Percentiles rank a stretch among this genome's conserved stretches.
These are phyloP conservation scores for Hirudinaria manillensis DNA, from an alignment of 2,888 invertebrate species.

Conservation along the genomic window DNA sequence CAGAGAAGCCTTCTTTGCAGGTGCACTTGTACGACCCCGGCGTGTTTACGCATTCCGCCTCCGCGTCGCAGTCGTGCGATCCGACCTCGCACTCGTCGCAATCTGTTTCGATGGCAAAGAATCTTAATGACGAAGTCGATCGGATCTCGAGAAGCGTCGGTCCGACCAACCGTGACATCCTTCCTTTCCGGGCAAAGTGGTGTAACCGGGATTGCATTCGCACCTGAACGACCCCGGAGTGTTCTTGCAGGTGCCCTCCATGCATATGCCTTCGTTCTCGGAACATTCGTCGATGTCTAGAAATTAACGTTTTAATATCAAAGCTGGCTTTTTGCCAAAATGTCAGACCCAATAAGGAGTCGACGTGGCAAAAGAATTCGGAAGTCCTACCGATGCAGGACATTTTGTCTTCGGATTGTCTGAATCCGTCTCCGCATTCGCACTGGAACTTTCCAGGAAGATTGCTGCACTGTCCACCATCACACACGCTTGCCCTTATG, in stretches of 20 bases:
- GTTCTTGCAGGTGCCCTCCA: slow-evolving; percentile 19
- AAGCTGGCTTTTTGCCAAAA: background rate
- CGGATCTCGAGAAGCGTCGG: no score
- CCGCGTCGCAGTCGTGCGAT: slow-evolving; percentile 57
- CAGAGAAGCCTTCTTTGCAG: slow-evolving; percentile 66
- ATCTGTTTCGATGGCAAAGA: slow-evolving; percentile 58
- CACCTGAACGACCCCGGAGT: slow-evolving; percentile 17
- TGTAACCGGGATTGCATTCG: background rate
- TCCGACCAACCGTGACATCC: background rate
- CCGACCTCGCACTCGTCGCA: slow-evolving; percentile 74
- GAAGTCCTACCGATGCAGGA: slow-evolving; percentile 67
- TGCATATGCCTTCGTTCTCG: slow-evolving; percentile 3
- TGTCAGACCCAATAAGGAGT: background rate
- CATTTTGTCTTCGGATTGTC: slow-evolving; percentile 65
- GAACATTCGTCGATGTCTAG: slow-evolving; percentile 23
- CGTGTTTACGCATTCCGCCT: slow-evolving; percentile 61
- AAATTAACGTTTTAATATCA: background rate
- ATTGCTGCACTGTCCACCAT: slow-evolving; percentile 64
- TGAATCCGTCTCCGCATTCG: slow-evolving; percentile 66
- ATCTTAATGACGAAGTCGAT: background rate
- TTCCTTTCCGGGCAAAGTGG: background rate
- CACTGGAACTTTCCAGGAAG: slow-evolving; percentile 65
- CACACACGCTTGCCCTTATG: slow-evolving; percentile 61
- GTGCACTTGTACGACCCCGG: slow-evolving; percentile 53
- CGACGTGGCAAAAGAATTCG: background rate